Conservation (phyloP, 2,888 invertebrate species). For the Eurois occulta region DNA sequence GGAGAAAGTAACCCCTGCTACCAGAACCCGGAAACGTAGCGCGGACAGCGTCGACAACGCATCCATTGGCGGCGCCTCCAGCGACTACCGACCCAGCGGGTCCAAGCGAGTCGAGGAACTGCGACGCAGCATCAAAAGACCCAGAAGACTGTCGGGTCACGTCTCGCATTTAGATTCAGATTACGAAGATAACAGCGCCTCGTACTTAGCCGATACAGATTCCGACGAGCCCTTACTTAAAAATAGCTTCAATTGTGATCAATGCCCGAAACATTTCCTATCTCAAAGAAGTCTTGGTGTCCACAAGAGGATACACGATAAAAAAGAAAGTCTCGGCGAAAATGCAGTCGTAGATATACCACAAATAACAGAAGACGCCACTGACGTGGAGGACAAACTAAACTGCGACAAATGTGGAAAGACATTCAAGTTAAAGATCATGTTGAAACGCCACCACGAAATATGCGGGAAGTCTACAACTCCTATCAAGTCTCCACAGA, state of each 20-base stretch:
- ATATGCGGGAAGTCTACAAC: conserved; percentile 72
- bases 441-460: conserved; percentile 85
- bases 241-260: conserved; percentile 76
- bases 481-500: conserved; percentile 74
- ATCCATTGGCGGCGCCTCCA: conserved; percentile 79
- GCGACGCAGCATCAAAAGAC: conserved; percentile 76
- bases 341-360: conserved; percentile 70
- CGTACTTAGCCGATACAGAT: conserved; percentile 82
- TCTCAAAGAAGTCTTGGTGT: conserved; percentile 70
- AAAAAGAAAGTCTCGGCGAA: conserved; percentile 52
- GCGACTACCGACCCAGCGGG: conserved; percentile 77
- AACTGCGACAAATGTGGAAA: conserved; percentile 84
- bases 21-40: conserved; percentile 81
- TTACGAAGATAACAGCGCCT: conserved; percentile 81
- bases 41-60: conserved; percentile 80
- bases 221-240: conserved; percentile 82
- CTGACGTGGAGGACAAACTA: conserved; percentile 79
- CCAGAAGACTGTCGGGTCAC: conserved; percentile 71
- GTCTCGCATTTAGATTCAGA: conserved; percentile 80
- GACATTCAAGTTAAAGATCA: conserved; percentile 87
- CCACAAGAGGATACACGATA: conserved; percentile 77
- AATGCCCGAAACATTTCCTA: conserved; percentile 79
- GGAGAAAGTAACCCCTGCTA: conserved; percentile 74
- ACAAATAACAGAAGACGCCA: conserved; percentile 70
- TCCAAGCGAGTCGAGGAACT: conserved; percentile 84